phyloP scores from a whole-genome alignment of 2,888 invertebrate species.

The Dinocampus coccinellae region DNA sequence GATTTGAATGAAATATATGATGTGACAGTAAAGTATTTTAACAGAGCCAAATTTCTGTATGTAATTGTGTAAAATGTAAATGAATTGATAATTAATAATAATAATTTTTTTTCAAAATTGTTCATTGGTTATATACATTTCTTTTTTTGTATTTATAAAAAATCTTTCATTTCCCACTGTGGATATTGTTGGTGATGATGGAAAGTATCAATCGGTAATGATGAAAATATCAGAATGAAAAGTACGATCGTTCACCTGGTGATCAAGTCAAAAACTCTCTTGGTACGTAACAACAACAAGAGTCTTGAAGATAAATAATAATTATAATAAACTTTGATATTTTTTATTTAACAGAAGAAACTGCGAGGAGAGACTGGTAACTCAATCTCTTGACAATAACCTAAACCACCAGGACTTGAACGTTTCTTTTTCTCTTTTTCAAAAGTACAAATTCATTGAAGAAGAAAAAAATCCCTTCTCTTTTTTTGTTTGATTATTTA shows the following conservation, averaged over 20 bases:
- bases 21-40: constrained; percentile 5
- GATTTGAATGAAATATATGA: not conserved
- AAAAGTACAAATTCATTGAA: no score
- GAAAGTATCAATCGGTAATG: constrained; percentile 16
- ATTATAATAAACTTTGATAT: no score
- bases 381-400: not conserved
- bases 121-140: not conserved
- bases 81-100: no score
- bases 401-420: not conserved
- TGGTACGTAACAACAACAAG: not conserved
- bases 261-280: not conserved
- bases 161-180: not conserved
- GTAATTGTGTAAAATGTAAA: constrained; percentile 3
- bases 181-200: not conserved
- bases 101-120: no score
- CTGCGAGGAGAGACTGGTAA: constrained; percentile 13
- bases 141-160: not conserved
- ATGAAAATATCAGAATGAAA: not conserved
- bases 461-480: no score
- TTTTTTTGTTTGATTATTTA: no score
- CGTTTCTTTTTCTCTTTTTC: no score
- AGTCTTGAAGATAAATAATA: constrained; percentile 34
- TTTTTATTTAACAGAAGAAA: no score
- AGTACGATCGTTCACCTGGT: not conserved
- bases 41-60: not conserved